Conservation (phyloP, 2,113 vertebrate species). For the Nesogale talazaci region DNA sequence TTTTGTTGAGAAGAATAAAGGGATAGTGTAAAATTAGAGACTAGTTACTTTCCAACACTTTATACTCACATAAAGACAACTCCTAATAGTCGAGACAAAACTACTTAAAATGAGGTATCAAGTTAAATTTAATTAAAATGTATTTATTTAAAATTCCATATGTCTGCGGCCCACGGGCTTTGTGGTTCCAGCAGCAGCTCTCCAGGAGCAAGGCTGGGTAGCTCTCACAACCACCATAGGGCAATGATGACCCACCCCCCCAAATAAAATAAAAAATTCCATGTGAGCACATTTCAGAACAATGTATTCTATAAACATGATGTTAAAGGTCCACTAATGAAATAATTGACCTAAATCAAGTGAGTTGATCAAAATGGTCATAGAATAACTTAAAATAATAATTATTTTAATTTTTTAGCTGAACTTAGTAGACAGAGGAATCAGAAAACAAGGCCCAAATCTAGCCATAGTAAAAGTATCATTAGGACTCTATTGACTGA, state of each 20-base stretch:
- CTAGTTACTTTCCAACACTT: not conserved
- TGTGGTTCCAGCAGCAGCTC: too few relatives aligned
- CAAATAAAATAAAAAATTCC: too few relatives aligned
- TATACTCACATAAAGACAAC: not conserved
- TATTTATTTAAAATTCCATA: conserved; percentile 3
- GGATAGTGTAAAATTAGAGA: not conserved
- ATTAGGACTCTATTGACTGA: not conserved
- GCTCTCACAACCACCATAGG: too few relatives aligned
- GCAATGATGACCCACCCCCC: too few relatives aligned
- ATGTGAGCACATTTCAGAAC: not conserved
- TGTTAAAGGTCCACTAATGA: not conserved
- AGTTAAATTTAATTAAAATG: not conserved
- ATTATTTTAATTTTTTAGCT: not conserved
- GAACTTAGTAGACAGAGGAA: not conserved
- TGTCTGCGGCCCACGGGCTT: too few relatives aligned
- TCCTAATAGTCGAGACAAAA: not conserved
- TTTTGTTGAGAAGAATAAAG: conserved; percentile 11
- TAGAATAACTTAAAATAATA: not conserved
- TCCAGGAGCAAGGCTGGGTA: too few relatives aligned
- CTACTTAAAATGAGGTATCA: not conserved
- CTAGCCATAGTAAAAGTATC: not conserved
- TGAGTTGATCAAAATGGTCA: not conserved
- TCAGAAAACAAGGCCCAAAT: not conserved
- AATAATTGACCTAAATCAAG: conserved; percentile 14
- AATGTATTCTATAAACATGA: not conserved